Base-by-base conservation (phyloP, 2,797 vertebrate species). In the Lepus townsendii region DNA sequence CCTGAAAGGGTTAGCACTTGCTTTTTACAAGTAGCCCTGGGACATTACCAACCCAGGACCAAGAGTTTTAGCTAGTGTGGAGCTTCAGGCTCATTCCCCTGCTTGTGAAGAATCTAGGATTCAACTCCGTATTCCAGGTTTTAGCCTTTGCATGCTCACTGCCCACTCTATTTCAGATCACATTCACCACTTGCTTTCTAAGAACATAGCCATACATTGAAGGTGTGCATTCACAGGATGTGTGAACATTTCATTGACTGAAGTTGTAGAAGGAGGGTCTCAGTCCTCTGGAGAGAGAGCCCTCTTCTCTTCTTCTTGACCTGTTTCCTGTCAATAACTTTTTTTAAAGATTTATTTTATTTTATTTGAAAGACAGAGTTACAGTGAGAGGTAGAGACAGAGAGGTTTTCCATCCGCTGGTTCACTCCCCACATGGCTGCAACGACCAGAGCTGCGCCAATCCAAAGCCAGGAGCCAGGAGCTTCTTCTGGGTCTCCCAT, bases 301-400 rank as follows among this genome's bases (percentile, higher is more conserved):
- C 30, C 47, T 87, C 12, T 84, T 88, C 30, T 92, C 82, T 80
- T 83, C 73, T 72, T 65, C 80, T 60, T 62, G 35, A 88, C 10
- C 16, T 88, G 66, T 82, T 88, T 69, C 54, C 42, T 47, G 42
- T 47, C 42, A 47, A 47, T 47, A 47, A 47, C 7, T 47, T 47
- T 47, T 9, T 47, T 47, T 47, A 47, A 47, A 47, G 42, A 47
- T 47, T 47, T 47, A 47, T 47, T 47, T 57, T 57, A 16, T 17
- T 57, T 57, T 57, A 20, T 57, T 57, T 57, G 54, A 57, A 20
- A 57, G 54, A 19, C 54, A 57, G 54, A 57, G 54, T 17, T 16
- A 57, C 54, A 57, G 54, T 19, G 54, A 20, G 54, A 20, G 54
- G 54, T 16, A 57, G 19, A 57, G 19, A 57, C 54, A 57, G 54